These are phyloP conservation scores for Bombus breviceps DNA, from an alignment of 1,140 invertebrate species.

Conservation along the genomic window DNA sequence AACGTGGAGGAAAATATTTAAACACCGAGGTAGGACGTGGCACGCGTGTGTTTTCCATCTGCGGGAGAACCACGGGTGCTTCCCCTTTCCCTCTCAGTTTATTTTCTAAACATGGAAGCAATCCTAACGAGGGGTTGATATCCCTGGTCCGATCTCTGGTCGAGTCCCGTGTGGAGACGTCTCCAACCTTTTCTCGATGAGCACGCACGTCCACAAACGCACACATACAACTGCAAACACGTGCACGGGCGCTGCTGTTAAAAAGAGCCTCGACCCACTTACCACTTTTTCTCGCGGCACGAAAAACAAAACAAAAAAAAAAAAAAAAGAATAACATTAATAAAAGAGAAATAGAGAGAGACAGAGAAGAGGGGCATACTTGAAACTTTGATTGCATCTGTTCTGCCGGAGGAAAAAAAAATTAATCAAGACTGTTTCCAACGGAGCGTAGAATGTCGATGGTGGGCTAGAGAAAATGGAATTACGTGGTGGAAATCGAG, in stretches of 20 bases:
- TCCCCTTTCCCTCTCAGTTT: conserved; percentile 29
- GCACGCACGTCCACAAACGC: too few relatives aligned
- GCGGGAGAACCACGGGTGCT: background rate
- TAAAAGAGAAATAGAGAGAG: too few relatives aligned
- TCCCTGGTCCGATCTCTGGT: too few relatives aligned
- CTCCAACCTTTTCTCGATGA: background rate
- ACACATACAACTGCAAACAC: background rate
- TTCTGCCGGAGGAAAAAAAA: background rate
- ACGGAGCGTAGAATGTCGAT: background rate
- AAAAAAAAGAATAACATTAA: background rate
- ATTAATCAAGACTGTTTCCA: background rate
- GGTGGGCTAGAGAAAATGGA: background rate
- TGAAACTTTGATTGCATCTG: conserved; percentile 31
- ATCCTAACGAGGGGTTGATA: conserved; percentile 26
- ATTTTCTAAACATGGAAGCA: conserved; percentile 68
- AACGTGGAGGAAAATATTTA: conserved; percentile 31
- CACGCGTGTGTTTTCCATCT: conserved; percentile 5
- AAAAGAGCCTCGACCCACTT: conserved; percentile 39
- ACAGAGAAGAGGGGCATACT: background rate
- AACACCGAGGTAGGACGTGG: background rate
- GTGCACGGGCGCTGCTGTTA: background rate
- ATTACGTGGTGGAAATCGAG: conserved; percentile 2
- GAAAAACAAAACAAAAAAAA: background rate
- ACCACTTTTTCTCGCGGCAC: background rate
- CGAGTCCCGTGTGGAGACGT: background rate